Percentiles rank a stretch among this genome's conserved stretches.
Evolutionary conservation across 2,888 invertebrate species (phyloP).

Genomic region (Synanthedon myopaeformis): DNA sequence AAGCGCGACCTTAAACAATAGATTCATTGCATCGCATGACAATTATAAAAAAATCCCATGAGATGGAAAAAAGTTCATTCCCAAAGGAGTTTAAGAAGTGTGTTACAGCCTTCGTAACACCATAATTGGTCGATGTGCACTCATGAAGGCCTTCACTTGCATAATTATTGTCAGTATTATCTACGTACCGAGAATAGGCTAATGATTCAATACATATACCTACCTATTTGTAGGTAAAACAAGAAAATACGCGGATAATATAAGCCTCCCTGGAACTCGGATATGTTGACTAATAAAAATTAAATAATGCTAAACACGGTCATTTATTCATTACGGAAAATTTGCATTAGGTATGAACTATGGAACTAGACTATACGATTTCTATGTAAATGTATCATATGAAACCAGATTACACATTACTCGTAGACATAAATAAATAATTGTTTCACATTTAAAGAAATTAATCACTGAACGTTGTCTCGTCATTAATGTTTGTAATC

Average conservation of each 20-base stretch:
- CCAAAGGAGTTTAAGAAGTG: background rate
- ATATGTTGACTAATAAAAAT: background rate
- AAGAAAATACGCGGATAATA: background rate
- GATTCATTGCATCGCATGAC: too few relatives aligned
- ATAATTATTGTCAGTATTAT: constrained; percentile 21
- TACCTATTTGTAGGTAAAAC: background rate
- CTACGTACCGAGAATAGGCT: constrained; percentile 10
- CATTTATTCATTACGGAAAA: background rate
- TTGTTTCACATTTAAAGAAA: background rate
- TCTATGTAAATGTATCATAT: background rate
- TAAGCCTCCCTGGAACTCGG: background rate
- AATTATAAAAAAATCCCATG: too few relatives aligned
- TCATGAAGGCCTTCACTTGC: constrained; percentile 23
- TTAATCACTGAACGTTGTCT: background rate
- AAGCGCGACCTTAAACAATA: too few relatives aligned
- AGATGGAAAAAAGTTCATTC: background rate
- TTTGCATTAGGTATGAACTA: background rate
- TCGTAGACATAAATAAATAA: background rate
- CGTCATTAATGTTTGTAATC: too few relatives aligned
- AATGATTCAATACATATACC: constrained; percentile 18
- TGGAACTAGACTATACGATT: background rate
- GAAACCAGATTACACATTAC: background rate
- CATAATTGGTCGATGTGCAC: constrained; percentile 22
- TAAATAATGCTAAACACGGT: background rate
- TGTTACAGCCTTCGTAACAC: constrained; percentile 26